Evolutionary conservation across 2,113 vertebrate genomes (phyloP).

Genomic region (Polypterus bichir): DNA sequence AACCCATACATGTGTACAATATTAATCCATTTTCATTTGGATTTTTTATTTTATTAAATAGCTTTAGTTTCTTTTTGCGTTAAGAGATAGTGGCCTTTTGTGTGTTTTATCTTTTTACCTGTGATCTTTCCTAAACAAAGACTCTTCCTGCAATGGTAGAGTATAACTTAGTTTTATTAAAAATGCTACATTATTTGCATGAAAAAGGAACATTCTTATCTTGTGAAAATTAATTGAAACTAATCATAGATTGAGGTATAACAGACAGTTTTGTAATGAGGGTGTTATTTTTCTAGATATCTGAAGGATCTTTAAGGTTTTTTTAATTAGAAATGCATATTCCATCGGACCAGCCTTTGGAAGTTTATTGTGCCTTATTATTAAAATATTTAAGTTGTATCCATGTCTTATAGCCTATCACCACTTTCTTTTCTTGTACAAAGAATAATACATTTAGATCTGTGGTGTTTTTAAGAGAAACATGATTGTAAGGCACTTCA

Average conservation of each 20-base stretch:
- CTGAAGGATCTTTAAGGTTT: constrained; percentile 38
- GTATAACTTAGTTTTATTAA: constrained; percentile 26
- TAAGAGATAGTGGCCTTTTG: constrained; percentile 22
- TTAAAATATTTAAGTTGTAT: too few species aligned
- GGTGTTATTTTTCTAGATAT: constrained; percentile 35
- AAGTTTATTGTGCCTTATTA: not conserved
- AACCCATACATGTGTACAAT: too few species aligned
- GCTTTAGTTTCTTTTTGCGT: too few species aligned
- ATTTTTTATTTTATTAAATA: too few species aligned
- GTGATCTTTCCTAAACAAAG: constrained; percentile 16
- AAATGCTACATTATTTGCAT: constrained; percentile 28
- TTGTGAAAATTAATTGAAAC: constrained; percentile 43
- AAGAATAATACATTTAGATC: too few species aligned
- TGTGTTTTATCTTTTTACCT: constrained; percentile 15
- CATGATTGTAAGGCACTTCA: too few species aligned
- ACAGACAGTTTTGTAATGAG: constrained; percentile 15
- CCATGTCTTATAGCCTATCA: too few species aligned
- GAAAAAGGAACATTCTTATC: constrained; percentile 25
- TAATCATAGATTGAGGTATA: constrained; percentile 39
- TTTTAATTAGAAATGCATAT: constrained; percentile 40
- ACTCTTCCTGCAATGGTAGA: constrained; percentile 17
- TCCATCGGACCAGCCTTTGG: constrained; percentile 24
- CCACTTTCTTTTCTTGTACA: too few species aligned
- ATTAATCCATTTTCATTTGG: too few species aligned
- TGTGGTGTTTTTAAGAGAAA: too few species aligned